A percentile compares a stretch with the other conserved stretches of the same genome.
Conservation (phyloP, 2,113 vertebrate genomes). For the Uropsilus gracilis region DNA sequence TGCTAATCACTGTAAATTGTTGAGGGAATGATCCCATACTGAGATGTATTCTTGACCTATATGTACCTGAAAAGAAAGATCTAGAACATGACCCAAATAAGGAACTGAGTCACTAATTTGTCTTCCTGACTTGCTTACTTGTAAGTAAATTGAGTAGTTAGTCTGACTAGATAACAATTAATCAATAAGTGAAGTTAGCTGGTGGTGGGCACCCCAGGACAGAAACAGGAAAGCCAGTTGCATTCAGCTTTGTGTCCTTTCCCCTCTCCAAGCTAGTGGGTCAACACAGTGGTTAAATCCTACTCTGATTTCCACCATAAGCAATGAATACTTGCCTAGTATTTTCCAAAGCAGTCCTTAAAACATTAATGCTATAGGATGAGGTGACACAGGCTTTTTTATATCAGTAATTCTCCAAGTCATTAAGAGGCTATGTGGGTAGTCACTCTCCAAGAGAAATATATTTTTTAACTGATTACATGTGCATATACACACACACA, state of each 20-base stretch:
- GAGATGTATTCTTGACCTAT: background rate
- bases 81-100: background rate
- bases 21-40: background rate
- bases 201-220: background rate
- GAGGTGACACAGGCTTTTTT: background rate
- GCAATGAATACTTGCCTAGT: background rate
- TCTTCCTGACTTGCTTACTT: background rate
- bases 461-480: too few relatives aligned
- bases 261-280: background rate
- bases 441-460: background rate
- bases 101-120: background rate
- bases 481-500: too few relatives aligned
- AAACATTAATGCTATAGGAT: background rate
- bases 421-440: background rate
- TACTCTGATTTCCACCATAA: background rate
- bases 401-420: background rate
- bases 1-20: background rate
- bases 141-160: background rate
- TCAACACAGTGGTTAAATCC: background rate
- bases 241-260: background rate
- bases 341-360: constrained; percentile 10
- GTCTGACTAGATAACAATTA: background rate
- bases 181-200: background rate
- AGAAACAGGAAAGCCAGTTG: background rate
- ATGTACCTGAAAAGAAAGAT: background rate